Percentiles rank a stretch among this genome's conserved stretches.
These are phyloP conservation scores for Crenuchus spilurus DNA, from an alignment of 2,797 vertebrate genomes.

Conservation along the genomic window DNA sequence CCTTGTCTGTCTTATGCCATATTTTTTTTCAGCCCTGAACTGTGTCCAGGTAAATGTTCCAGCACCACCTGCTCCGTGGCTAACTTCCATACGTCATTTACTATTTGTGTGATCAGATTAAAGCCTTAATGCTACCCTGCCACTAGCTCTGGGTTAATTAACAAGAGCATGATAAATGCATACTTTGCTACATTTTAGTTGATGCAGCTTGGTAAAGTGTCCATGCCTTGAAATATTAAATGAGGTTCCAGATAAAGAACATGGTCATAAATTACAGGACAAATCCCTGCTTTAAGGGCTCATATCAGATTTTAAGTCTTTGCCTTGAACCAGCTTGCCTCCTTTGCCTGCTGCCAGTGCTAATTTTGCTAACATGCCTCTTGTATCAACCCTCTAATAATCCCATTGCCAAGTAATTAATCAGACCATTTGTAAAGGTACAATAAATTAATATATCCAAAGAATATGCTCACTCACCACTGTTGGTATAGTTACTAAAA, in stretches of 20 bases:
- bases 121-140: not conserved
- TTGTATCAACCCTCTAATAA: not conserved
- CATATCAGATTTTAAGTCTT: constrained; percentile 6
- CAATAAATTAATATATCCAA: not conserved
- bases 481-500: too few relatives aligned
- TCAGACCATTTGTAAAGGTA: not conserved
- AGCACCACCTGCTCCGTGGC: constrained; percentile 17
- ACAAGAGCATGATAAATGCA: not conserved
- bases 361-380: not conserved
- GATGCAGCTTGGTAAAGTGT: not conserved
- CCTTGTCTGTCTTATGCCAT: not conserved
- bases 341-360: constrained; percentile 21
- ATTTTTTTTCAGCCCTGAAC: constrained; percentile 12
- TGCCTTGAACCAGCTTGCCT: not conserved
- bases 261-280: constrained; percentile 16
- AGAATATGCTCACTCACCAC: not conserved
- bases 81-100: not conserved
- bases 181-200: not conserved
- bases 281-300: not conserved
- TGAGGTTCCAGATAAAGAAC: not conserved
- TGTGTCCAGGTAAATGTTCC: constrained; percentile 26
- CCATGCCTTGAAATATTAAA: not conserved
- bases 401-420: not conserved
- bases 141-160: not conserved
- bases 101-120: constrained; percentile 11